Evolutionary conservation across 2,888 invertebrate species (phyloP), one percentile per base, ranked within the genome.

Genomic region (Drosophila birchii): DNA sequence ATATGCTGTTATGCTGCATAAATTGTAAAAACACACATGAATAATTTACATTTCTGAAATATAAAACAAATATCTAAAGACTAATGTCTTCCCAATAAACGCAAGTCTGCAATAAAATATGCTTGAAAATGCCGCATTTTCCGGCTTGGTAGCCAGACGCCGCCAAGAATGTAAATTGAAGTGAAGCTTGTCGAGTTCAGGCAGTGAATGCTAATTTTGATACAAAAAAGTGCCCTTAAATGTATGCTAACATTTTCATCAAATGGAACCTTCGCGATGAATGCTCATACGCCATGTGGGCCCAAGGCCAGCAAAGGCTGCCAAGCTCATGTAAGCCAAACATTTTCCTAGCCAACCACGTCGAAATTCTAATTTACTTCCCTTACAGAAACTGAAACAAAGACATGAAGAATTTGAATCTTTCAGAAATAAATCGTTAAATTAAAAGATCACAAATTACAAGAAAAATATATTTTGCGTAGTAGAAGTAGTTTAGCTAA

Each of bases 311-410:
- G n/a, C n/a, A n/a, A 75, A 70, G 61, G 23, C 23, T 23, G 23
- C 23, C 23, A 23, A 23, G 3, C 23, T 23, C 23, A 23, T 23
- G 23, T 23, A 23, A 23, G 23, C 23, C 23, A n/a, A n/a, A n/a
- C n/a, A 23, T 23, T 74, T 49, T 62, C 34, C 36, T 64, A 74
- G 56, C 56, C 61, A 64, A 71, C 70, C 74, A 85, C 53, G 67
- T 78, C 60, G 69, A 88, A 82, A 86, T 79, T 80, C 73, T 73
- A 81, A 81, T 88, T 82, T 76, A 75, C 64, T 79, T 79, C 39
- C 57, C 75, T 3, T 1, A 53, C 68, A 54, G 43, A 78, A 29
- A 70, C 34, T 5, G 23, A 23, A 23, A 23, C 23, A 23, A 23
- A 23, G 23, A 23, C 2, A 3, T 23, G 23, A 23, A 23, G 23